Evolutionary conservation across 2,113 vertebrate genomes (phyloP), one percentile per base, ranked within the genome.

Genomic region (Zapus hudsonius): DNA sequence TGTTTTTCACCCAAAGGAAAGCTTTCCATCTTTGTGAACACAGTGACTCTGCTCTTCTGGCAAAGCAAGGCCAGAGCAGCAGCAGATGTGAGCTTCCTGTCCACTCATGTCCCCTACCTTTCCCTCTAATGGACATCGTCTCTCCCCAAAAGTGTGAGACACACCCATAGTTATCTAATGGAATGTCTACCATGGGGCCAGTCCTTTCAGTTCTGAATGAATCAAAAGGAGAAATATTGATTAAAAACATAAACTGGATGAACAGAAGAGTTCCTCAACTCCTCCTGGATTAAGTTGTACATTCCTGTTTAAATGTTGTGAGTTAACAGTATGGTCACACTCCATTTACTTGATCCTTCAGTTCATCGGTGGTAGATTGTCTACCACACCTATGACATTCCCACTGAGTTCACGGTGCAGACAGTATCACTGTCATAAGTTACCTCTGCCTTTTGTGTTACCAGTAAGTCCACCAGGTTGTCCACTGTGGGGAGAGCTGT

Each of bases 401-500:
- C 57, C 70, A 7, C 61, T 80, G 31, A 52, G 7, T 5, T 57
- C 74, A 52, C 13, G 57, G 3, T 11, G 29, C 8, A 33, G 89
- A 1, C 4, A 20, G 20, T 52, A 44, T 61, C 13, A 33, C 13
- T 74, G 52, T 59, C 1, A 0, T 33, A 7, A 81, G 8, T 78
- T 75, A 66, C 69, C 69, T 70, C 5, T 63, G 1, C 40, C 83
- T 63, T 83, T 90, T 67, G 27, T 40, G 13, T 74, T 64, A 47
- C 59, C 81, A 66, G 5, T 4, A 76, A 55, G 59, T 52, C 63
- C 20, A 19, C 52, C 7, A 5, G 17, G 7, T 47, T 64, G 3
- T 61, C 36, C 2, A 64, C 33, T 36, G 6, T n/a, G 0, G 0
- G 2, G 22, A 2, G 5, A 17, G 0, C 0, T 67, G 36, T 27